Conservation (phyloP, 2,888 invertebrate species). For the Aphidoletes aphidimyza region DNA sequence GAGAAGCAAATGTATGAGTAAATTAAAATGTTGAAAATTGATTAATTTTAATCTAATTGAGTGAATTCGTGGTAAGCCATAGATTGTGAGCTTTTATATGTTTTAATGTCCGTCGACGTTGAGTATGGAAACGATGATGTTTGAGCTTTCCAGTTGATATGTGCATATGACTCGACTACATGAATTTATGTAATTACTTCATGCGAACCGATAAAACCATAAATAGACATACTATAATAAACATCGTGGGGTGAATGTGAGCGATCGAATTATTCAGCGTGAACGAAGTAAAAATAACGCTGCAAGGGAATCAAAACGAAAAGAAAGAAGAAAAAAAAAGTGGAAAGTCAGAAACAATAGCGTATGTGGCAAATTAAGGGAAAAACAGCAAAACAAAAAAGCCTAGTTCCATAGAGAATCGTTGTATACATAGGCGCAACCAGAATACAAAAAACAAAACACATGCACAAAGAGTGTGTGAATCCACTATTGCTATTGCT, state of each 20-base stretch:
- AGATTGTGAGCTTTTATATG: too few species aligned
- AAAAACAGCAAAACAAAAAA: not conserved
- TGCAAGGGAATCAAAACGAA: constrained; percentile 13
- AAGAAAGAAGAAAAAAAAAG: not conserved
- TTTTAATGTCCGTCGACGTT: too few species aligned
- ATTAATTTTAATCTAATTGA: too few species aligned
- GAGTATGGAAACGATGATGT: too few species aligned
- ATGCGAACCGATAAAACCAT: constrained; percentile 2
- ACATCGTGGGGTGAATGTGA: not conserved
- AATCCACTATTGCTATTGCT: not conserved
- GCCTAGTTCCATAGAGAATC: not conserved
- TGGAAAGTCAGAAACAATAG: not conserved
- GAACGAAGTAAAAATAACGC: not conserved
- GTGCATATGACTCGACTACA: not conserved
- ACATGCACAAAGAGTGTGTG: constrained; percentile 4
- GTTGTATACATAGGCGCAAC: constrained; percentile 9
- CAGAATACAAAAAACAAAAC: not conserved
- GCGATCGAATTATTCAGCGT: constrained; percentile 11
- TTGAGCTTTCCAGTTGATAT: not conserved
- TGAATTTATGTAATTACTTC: constrained; percentile 37
- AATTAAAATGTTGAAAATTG: too few species aligned
- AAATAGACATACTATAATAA: constrained; percentile 2
- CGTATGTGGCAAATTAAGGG: not conserved
- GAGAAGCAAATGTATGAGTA: too few species aligned
- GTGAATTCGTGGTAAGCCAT: too few species aligned